Conservation (phyloP, 2,113 vertebrate genomes). For the Phylloscopus trochilus region DNA sequence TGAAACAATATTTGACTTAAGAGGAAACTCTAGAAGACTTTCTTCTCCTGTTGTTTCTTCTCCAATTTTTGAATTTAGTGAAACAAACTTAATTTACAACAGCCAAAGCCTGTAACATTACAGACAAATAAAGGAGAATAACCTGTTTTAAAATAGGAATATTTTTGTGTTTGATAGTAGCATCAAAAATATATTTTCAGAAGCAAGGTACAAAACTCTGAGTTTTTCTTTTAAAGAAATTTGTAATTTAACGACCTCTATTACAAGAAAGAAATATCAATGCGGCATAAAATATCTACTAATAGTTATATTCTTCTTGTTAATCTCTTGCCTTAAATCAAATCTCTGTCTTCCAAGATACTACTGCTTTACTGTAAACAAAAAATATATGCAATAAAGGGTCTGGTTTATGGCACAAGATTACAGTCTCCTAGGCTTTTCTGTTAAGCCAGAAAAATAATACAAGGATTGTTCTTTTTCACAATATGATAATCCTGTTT, state of each 20-base stretch:
- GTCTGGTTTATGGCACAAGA: background rate
- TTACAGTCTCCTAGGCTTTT: background rate
- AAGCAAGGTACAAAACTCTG: background rate
- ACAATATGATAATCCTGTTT: background rate
- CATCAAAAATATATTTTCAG: background rate
- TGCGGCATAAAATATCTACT: background rate
- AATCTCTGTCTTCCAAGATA: background rate
- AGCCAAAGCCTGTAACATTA: background rate
- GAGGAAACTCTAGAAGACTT: background rate
- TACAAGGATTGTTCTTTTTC: background rate
- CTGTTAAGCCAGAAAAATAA: background rate
- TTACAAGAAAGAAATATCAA: background rate
- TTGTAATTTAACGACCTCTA: background rate
- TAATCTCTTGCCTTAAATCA: conserved; percentile 15
- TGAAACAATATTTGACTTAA: background rate
- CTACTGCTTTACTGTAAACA: background rate
- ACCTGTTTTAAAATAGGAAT: background rate
- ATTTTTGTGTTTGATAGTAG: background rate
- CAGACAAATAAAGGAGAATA: background rate
- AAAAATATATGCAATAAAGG: background rate
- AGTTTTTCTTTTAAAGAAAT: conserved; percentile 12
- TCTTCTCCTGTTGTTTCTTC: background rate
- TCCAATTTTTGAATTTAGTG: background rate
- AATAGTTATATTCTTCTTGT: background rate
- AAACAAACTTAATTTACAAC: background rate